phyloP scores from a whole-genome alignment of 2,113 vertebrate genomes.

The Hippolais icterina region DNA sequence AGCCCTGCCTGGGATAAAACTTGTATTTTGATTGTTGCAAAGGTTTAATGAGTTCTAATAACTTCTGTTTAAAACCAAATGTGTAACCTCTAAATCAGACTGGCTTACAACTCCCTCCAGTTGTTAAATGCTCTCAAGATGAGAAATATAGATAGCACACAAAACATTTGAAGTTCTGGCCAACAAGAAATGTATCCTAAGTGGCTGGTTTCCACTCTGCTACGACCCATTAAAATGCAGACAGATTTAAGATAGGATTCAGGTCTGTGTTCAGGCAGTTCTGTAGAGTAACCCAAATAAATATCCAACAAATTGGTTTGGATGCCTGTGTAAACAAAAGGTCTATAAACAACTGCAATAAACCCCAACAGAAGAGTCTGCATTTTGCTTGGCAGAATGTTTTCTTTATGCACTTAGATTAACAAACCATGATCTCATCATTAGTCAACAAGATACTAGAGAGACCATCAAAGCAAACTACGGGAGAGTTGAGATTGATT shows the following conservation, averaged over 20 bases:
- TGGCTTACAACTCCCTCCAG: neutral
- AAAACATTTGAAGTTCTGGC: conserved; percentile 37
- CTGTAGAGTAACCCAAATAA: conserved; percentile 61
- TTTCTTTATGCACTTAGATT: conserved; percentile 78
- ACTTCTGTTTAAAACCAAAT: conserved; percentile 40
- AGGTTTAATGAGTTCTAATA: neutral
- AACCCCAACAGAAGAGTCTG: conserved; percentile 49
- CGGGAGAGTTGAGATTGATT: conserved; percentile 72
- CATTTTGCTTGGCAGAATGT: conserved; percentile 72
- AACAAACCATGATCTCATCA: conserved; percentile 81
- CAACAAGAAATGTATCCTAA: conserved; percentile 57
- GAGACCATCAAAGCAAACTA: conserved; percentile 84
- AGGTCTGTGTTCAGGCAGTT: conserved; percentile 44
- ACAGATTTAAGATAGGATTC: conserved; percentile 63
- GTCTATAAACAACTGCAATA: conserved; percentile 70
- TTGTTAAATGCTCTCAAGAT: conserved; percentile 17
- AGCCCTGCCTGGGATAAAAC: neutral
- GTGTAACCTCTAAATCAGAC: conserved; percentile 6
- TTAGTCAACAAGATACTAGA: conserved; percentile 81
- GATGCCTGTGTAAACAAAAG: conserved; percentile 68
- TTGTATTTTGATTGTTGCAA: neutral
- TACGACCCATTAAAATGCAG: conserved; percentile 47
- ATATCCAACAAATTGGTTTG: conserved; percentile 70
- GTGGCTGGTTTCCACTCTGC: conserved; percentile 56
- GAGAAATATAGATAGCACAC: conserved; percentile 2